Conservation (phyloP, 35 echinoderm and acorn worm genomes). For the Eucidaris tribuloides region DNA sequence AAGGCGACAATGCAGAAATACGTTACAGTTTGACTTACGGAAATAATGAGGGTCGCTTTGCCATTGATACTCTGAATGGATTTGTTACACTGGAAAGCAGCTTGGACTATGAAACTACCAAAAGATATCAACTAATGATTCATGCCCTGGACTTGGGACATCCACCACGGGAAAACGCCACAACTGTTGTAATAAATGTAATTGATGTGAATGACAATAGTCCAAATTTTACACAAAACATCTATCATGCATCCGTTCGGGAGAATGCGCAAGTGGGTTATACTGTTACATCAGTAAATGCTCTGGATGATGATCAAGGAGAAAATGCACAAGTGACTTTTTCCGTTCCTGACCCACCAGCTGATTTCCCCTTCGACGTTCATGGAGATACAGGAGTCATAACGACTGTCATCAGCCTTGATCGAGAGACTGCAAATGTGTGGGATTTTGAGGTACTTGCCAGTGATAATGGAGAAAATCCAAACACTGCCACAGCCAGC, state of each 20-base stretch:
- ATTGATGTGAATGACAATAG: slow-evolving; percentile 93
- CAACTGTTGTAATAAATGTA: slow-evolving; percentile 77
- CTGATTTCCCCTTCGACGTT: slow-evolving; percentile 74
- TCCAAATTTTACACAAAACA: slow-evolving; percentile 72
- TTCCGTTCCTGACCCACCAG: slow-evolving; percentile 47
- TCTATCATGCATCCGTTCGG: slow-evolving; percentile 66
- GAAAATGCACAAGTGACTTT: slow-evolving; percentile 74
- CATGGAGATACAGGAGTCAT: slow-evolving; percentile 67
- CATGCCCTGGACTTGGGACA: slow-evolving; percentile 84
- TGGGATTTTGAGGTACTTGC: slow-evolving; percentile 80
- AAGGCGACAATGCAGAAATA: slow-evolving; percentile 78
- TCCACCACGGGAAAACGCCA: slow-evolving; percentile 58
- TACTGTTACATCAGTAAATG: slow-evolving; percentile 54
- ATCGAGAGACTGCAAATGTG: slow-evolving; percentile 48
- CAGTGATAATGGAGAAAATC: slow-evolving; percentile 70
- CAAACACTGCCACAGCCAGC: slow-evolving; percentile 55
- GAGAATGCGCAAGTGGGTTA: slow-evolving; percentile 75
- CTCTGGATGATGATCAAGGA: slow-evolving; percentile 85
- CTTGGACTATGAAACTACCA: slow-evolving; percentile 74
- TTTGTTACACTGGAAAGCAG: slow-evolving; percentile 50
- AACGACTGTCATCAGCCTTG: slow-evolving; percentile 52
- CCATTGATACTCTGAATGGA: slow-evolving; percentile 88
- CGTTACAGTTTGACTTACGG: slow-evolving; percentile 87
- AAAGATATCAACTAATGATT: slow-evolving; percentile 60
- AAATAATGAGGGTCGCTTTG: slow-evolving; percentile 74